Evolutionary conservation across 2,888 invertebrate genomes (phyloP), one percentile per base, ranked within the genome.

Genomic region (Hemithea aestivaria): DNA sequence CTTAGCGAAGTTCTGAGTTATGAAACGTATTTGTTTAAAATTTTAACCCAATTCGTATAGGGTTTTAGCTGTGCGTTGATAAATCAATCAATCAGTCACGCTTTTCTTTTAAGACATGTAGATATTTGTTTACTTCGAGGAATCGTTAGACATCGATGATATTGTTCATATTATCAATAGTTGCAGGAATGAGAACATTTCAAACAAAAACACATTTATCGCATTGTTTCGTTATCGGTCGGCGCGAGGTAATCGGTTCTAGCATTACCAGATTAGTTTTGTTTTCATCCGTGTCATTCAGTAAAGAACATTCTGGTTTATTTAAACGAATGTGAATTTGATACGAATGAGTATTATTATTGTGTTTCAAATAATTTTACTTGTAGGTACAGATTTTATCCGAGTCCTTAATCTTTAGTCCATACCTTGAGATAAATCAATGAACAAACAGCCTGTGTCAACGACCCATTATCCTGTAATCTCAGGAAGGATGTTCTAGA

Each of bases 141-240:
- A 35, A 27, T 10, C 20, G 12, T 37, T 22, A 21, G 12, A 10
- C 23, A 21, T n/a, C 8, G 20, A 27, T 28, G 11, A 12, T 16
- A 28, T 21, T 24, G 20, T 33, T 28, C 10, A 24, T 30, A 8
- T 31, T 31, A 35, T 40, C 35, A 27, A 23, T 20, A 7, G 10
- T 10, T 10, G 23, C 5, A 24, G 10, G 22, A 43, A 46, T 46
- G 47, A 9, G 41, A 41, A 46, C 46, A 39, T 48, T 41, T 47
- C 11, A 25, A 32, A 45, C 45, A 47, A 53, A 53, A 60, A 56
- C 52, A 53, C 55, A 51, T 48, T 47, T 69, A 66, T 73, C 68
- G 54, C 57, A 58, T 67, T 50, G 56, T 59, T 53, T 30, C 44
- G 50, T 67, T 71, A 71, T 70, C 68, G 48, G 37, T 27, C 48